Base-by-base conservation (phyloP, 2,113 vertebrate genomes). In the Cephalophus harveyi region DNA sequence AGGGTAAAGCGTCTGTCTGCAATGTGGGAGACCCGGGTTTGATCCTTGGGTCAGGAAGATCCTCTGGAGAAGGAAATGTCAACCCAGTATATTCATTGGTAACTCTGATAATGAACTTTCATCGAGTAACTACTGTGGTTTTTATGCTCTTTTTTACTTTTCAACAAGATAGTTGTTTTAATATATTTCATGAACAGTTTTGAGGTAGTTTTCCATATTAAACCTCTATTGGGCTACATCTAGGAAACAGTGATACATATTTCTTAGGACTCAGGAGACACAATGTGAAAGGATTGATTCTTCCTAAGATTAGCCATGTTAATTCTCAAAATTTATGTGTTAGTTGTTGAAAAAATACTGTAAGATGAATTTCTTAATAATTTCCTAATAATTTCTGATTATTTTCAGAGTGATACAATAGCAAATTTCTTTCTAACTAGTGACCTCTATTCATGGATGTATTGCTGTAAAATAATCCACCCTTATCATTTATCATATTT, bases 401-500 rank as follows among this genome's bases (percentile, higher is more conserved):
- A 46, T 97, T 94, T 91, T 91, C 83, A 74, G 81, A 87, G 30
- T 81, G 15, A 14, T 85, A 36, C 30, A 55, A 36, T 71, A 95
- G 30, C 76, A 95, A 90, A 91, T 76, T 92, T 62, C 40, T 85
- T 94, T 92, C 52, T 90, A 28, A 95, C 46, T 62, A 48, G 33
- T 76, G 81, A 81, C 43, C 89, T 90, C 57, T 90, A 25, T 1
- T 1, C 36, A 33, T 87, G 30, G 91, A 90, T 98, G 86, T 57
- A 93, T 71, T 52, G 64, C 0, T 16, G 15, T 95, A 9, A 15
- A 74, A 93, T 97, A 96, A 87, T 95, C 85, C 60, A 7, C 74
- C 43, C 92, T 98, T 98, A 95, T 93, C 43, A 40, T 74, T 98
- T 36, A 5, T 28, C 57, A 59, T 88, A 96, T 94, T 62, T 97